Evolutionary conservation across 2,113 vertebrate genomes (phyloP).

Genomic region (Apeltes quadracus): DNA sequence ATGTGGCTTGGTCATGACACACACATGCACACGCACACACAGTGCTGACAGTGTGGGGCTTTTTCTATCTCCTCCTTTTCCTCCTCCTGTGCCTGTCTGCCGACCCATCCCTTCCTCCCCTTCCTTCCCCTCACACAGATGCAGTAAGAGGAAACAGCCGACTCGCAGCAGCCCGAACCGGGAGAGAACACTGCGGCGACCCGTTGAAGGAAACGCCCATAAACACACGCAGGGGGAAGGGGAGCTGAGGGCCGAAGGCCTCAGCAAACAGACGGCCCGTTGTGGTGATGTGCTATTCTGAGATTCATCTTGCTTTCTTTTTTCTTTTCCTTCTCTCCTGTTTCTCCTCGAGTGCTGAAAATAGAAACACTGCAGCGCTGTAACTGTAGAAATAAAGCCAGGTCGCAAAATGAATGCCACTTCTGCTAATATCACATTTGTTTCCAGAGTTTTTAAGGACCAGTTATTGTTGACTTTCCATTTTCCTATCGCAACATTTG

Average conservation of each 20-base stretch:
- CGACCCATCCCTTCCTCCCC: background rate
- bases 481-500: background rate
- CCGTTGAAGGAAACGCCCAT: slow-evolving; percentile 31
- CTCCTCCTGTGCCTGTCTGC: slow-evolving; percentile 32
- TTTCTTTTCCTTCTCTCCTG: slow-evolving; percentile 25
- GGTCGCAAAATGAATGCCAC: background rate
- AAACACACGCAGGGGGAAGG: slow-evolving; percentile 7
- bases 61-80: slow-evolving; percentile 67
- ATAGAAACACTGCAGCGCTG: slow-evolving; percentile 21
- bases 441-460: background rate
- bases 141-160: slow-evolving; percentile 13
- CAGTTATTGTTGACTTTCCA: background rate
- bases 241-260: slow-evolving; percentile 36
- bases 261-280: slow-evolving; percentile 52
- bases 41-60: slow-evolving; percentile 51
- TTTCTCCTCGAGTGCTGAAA: slow-evolving; percentile 32
- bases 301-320: slow-evolving; percentile 43
- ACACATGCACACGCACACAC: slow-evolving; percentile 28
- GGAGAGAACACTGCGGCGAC: slow-evolving; percentile 32
- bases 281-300: slow-evolving; percentile 60
- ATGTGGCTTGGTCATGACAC: slow-evolving; percentile 1
- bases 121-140: slow-evolving; percentile 10
- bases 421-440: slow-evolving; percentile 8
- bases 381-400: slow-evolving; percentile 16
- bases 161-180: slow-evolving; percentile 41